Evolutionary conservation across 30 jellyfish, hydroid and myxozoan species (phyloP), one percentile per base, ranked within the genome.

Genomic region (Cassiopea xamachana): DNA sequence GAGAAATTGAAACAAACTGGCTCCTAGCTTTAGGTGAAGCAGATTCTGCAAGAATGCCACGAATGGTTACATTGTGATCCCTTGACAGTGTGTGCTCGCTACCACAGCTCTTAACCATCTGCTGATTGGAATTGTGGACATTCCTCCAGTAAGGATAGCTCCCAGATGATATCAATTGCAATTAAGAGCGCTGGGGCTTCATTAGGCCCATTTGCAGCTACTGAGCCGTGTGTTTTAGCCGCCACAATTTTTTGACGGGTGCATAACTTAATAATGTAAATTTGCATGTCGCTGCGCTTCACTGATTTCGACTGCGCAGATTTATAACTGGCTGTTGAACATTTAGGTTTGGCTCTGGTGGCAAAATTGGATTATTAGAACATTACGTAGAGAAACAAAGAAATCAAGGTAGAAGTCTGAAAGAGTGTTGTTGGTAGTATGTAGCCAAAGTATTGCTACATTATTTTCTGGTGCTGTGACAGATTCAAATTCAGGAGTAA

Each of bases 221-320:
- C 74, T 9, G 79, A 70, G 48, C 85, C 71, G 71, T 46, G 85
- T 47, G 27, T 7, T 48, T 3, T 46, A 46, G 85, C 85, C 85
- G 71, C 71, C 18, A 17, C 3, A 3, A 14, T 59, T 19, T 7
- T 47, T 70, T 75, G 69, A 12, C 69, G 15, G 59, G 76, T 19
- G 58, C 12, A 15, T 19, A 27, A 2, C 62, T 75, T 75, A 62
- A 73, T 75, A 84, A 79, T 51, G 73, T 86, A 73, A 67, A 80
- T 78, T 75, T 62, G 73, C 73, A 88, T 46, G 75, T 79, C 59
- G 82, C 90, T 80, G 95, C 95, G 95, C 90, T 88, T 88, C 90
- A 88, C 80, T 79, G 90, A 67, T 14, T 64, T 15, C 77, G 73
- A 82, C 89, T 80, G 95, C 81, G 95, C 90, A 44, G 80, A 73